Evolutionary conservation across 2,797 vertebrate genomes (phyloP).

Genomic region (Enteromius argenteus): DNA sequence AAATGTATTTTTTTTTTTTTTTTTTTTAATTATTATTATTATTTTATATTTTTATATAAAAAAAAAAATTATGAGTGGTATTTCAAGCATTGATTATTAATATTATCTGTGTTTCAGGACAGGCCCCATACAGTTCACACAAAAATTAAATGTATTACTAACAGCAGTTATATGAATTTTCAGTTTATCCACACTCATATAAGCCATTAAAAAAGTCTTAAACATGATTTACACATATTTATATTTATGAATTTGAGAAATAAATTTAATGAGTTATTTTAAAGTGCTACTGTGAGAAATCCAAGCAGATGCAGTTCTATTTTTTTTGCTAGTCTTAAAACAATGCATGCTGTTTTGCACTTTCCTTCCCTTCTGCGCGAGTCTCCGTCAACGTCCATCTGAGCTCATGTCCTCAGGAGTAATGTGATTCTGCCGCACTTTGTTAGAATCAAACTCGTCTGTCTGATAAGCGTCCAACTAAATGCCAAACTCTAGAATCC

Average conservation of each 20-base stretch:
- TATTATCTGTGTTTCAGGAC: neutral
- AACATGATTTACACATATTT: neutral
- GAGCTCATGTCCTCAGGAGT: neutral
- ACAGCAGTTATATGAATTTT: neutral
- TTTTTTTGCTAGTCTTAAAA: neutral
- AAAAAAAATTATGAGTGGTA: neutral
- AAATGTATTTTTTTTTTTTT: too few species aligned
- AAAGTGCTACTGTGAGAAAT: neutral
- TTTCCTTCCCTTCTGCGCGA: slow-evolving; percentile 10
- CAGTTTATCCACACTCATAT: neutral
- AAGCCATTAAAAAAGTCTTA: neutral
- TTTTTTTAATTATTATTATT: too few species aligned
- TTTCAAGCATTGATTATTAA: neutral
- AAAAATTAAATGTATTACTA: neutral
- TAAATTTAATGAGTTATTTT: neutral
- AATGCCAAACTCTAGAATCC: slow-evolving; percentile 7
- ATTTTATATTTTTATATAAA: neutral
- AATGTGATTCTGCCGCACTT: slow-evolving; percentile 19
- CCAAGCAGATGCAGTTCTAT: neutral
- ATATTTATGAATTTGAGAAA: neutral
- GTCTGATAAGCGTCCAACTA: slow-evolving; percentile 18
- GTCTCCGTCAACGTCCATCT: neutral
- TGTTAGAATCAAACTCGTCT: slow-evolving; percentile 29
- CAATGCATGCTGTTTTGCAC: neutral
- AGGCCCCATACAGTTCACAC: neutral